These are phyloP conservation scores for Busseola fusca DNA, from an alignment of 2,888 invertebrate species.

Conservation along the genomic window DNA sequence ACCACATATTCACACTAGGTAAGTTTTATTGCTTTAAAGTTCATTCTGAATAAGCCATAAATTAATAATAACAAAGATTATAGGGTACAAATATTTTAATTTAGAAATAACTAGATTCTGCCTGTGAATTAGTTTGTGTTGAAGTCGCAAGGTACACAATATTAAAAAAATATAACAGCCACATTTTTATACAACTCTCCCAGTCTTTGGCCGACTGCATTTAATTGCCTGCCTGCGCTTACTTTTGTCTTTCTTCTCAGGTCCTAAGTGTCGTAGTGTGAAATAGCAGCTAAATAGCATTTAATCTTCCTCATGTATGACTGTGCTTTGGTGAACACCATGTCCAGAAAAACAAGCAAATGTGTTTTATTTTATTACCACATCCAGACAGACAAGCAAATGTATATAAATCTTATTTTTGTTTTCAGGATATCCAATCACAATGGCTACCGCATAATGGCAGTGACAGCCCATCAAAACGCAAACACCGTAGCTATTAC, in stretches of 20 bases:
- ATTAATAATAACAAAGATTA: background rate
- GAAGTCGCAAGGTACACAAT: background rate
- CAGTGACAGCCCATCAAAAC: constrained; percentile 79
- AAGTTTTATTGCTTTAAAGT: constrained; percentile 54
- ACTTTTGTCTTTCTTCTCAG: background rate
- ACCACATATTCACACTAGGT: constrained; percentile 74
- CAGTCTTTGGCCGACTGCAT: background rate
- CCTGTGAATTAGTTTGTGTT: background rate
- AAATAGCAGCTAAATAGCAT: background rate
- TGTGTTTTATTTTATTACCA: too few relatives aligned
- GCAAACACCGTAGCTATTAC: constrained; percentile 78
- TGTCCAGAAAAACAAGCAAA: too few relatives aligned
- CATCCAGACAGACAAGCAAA: too few relatives aligned
- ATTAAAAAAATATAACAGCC: background rate
- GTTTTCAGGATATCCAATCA: constrained; percentile 65
- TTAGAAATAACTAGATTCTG: background rate
- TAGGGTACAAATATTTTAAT: background rate
- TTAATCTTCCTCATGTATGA: background rate
- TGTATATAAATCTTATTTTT: background rate
- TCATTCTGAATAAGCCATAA: background rate
- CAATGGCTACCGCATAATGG: constrained; percentile 75
- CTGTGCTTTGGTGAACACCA: background rate
- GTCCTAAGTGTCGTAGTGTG: background rate
- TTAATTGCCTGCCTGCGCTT: background rate
- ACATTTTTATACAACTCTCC: background rate